These are phyloP conservation scores for Drymonia ruficornis DNA, from an alignment of 2,888 invertebrate genomes.

Conservation along the genomic window DNA sequence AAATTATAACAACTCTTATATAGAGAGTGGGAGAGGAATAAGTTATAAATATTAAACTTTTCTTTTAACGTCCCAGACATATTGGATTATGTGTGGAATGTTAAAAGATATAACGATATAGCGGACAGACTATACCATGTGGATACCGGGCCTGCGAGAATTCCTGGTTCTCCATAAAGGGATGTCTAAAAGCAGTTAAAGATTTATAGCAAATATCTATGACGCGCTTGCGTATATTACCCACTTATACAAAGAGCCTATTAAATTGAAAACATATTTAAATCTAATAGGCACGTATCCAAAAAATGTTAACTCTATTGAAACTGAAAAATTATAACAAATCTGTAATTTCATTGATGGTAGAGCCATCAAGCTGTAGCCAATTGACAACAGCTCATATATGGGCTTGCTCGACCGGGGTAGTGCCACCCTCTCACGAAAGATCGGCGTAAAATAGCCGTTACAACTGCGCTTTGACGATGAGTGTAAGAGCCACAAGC, in stretches of 20 bases:
- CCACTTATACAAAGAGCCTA: constrained; percentile 7
- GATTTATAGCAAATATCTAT: constrained; percentile 11
- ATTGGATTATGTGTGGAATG: neutral
- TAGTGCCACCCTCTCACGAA: too few relatives aligned
- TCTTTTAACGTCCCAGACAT: neutral
- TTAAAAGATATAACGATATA: constrained; percentile 3
- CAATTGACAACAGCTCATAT: too few relatives aligned
- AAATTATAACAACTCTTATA: too few relatives aligned
- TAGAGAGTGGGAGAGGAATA: too few relatives aligned
- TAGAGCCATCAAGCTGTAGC: too few relatives aligned
- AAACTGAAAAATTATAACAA: constrained; percentile 9
- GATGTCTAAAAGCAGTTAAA: neutral
- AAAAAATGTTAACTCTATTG: constrained; percentile 13
- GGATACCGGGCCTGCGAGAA: neutral
- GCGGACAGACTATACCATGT: neutral
- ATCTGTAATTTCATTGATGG: too few relatives aligned
- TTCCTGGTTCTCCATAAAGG: neutral
- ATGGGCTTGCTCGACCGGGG: too few relatives aligned
- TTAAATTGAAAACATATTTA: constrained; percentile 21
- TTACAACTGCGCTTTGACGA: too few relatives aligned
- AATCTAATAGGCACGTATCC: constrained; percentile 32
- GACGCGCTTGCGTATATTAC: constrained; percentile 10
- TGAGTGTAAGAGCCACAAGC: too few relatives aligned
- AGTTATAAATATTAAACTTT: neutral
- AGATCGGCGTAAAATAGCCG: too few relatives aligned